Percentiles rank a stretch among this genome's conserved stretches.
Evolutionary conservation across 1,140 invertebrate genomes (phyloP).

Genomic region (Drosophila sp.): DNA sequence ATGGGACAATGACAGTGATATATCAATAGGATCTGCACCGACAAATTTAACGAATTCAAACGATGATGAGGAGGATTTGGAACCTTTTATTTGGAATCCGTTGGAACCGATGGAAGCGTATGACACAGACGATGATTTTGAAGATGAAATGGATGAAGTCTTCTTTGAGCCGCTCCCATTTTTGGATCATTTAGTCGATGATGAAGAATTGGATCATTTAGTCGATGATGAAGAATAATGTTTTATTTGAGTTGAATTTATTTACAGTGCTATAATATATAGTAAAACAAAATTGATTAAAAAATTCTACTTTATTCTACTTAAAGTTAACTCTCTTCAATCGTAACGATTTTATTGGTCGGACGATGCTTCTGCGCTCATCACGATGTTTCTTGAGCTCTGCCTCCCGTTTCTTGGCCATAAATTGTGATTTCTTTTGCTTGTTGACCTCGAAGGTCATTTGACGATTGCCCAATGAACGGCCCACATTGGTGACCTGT

Average conservation of each 20-base stretch:
- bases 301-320: constrained; percentile 32
- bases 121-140: not conserved
- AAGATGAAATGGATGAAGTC: not conserved
- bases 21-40: not conserved
- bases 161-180: not conserved
- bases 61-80: not conserved
- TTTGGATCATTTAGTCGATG: not conserved
- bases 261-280: constrained; percentile 43
- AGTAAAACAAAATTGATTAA: constrained; percentile 11
- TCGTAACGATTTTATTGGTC: constrained; percentile 85
- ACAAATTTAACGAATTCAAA: not conserved
- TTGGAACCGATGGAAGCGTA: not conserved
- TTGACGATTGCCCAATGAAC: constrained; percentile 87
- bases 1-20: not conserved
- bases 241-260: constrained; percentile 51
- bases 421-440: constrained; percentile 84
- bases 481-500: constrained; percentile 85
- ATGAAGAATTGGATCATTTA: not conserved
- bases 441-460: constrained; percentile 88
- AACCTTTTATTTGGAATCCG: not conserved
- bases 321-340: constrained; percentile 82
- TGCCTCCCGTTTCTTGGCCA: constrained; percentile 83
- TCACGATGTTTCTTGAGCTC: constrained; percentile 87
- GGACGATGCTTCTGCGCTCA: constrained; percentile 88
- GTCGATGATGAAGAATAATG: constrained; percentile 1